Evolutionary conservation across 2,113 vertebrate genomes (phyloP), one percentile per base, ranked within the genome.

Genomic region (Panurus biarmicus): DNA sequence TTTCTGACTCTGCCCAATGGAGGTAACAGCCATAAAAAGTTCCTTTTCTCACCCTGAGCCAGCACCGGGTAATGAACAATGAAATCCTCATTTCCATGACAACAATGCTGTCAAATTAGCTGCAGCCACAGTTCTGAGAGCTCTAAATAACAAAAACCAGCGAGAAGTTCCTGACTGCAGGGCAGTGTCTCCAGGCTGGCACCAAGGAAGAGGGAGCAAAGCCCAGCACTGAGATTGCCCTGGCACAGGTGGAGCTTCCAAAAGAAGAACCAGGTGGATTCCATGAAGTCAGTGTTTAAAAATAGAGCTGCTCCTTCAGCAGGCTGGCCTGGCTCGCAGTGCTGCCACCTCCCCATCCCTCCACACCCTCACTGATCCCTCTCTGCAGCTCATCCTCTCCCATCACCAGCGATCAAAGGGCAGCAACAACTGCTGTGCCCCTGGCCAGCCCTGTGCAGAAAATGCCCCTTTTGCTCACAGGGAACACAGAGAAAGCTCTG

Each of bases 311-410:
- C 36, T 64, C 44, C 44, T 72, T 54, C 36, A 58, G 14, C 20
- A 51, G 26, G 26, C 33, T 29, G 64, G 40, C 48, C 82, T 42
- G 50, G 35, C 53, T 22, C 3, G 12, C 23, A 1, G 8, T 23
- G 36, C 42, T 16, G 33, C 5, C 56, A 45, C 15, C 10, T 33
- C 48, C 35, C 40, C 64, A 16, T 15, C 28, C 38, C 57, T 20
- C 1, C 71, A 7, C 57, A 25, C 13, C 0, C 42, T 5, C 58
- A 1, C 18, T 4, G 48, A 10, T 1, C 19, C 24, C 36, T 8
- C 21, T 5, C 45, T 25, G 16, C 79, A 31, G 7, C 5, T 53
- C 56, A 24, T 16, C 75, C 48, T 70, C 50, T 40, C 24, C 4
- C 40, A 56, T 14, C 65, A 6, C 44, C 47, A 33, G 69, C 14